Evolutionary conservation across 1,140 invertebrate genomes (phyloP).

Genomic region (Aphelenchoides avenae): DNA sequence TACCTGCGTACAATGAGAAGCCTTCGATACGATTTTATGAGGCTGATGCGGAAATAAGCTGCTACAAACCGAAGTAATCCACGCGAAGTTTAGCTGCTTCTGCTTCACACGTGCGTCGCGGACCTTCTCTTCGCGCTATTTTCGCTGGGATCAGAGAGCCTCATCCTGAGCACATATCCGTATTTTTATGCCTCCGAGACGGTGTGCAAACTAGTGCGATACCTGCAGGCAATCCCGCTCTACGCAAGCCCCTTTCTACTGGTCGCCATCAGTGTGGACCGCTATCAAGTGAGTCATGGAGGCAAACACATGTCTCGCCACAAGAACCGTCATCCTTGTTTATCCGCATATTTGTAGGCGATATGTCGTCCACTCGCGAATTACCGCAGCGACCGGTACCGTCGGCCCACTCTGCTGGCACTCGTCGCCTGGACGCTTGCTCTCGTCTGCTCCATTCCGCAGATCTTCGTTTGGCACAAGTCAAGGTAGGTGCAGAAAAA

Average conservation of each 20-base stretch:
- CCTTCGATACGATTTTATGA: neutral
- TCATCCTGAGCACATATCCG: conserved; percentile 45
- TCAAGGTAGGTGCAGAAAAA: no score
- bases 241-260: conserved; percentile 51
- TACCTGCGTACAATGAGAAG: neutral
- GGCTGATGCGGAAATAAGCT: neutral
- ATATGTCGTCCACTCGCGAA: conserved; percentile 52
- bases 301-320: conserved; percentile 5
- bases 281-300: conserved; percentile 43
- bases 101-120: conserved; percentile 61
- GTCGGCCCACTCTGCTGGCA: conserved; percentile 49
- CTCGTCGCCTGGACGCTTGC: conserved; percentile 45
- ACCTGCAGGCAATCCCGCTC: conserved; percentile 58
- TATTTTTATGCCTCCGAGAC: conserved; percentile 50
- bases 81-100: conserved; percentile 40
- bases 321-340: conserved; percentile 3
- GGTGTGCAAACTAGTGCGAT: conserved; percentile 60
- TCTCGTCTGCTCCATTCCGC: conserved; percentile 44
- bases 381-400: conserved; percentile 52
- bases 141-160: conserved; percentile 61
- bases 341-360: conserved; percentile 37
- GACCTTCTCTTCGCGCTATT: conserved; percentile 62
- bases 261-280: conserved; percentile 51
- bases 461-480: conserved; percentile 51
- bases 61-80: conserved; percentile 13